phyloP scores from a whole-genome alignment of 37 sponge, comb jelly and placozoan species.

The Aplysina aerophoba region DNA sequence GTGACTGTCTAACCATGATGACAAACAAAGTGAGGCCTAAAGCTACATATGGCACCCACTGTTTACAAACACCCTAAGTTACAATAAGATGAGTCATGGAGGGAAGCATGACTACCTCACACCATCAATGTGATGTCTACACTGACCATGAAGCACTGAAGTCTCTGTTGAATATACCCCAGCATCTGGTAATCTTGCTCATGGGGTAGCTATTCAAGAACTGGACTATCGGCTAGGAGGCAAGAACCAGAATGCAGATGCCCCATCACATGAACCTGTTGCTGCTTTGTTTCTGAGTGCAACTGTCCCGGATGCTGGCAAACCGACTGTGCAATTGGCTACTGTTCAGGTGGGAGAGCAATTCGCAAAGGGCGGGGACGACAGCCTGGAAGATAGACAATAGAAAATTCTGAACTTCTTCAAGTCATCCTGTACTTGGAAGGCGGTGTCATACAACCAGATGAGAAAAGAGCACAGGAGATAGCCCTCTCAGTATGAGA shows the following conservation, averaged over 20 bases:
- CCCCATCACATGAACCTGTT: slow-evolving; percentile 11
- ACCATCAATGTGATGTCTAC: slow-evolving; percentile 40
- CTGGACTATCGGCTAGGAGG: slow-evolving; percentile 30
- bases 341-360: not conserved
- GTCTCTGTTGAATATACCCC: slow-evolving; percentile 33
- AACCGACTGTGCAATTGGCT: not conserved
- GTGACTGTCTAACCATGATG: no score
- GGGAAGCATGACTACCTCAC: no score
- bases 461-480: slow-evolving; percentile 17
- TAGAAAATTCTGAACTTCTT: slow-evolving; percentile 5
- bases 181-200: slow-evolving; percentile 39
- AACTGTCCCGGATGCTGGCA: no score
- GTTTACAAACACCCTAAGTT: no score
- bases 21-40: no score
- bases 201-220: slow-evolving; percentile 35
- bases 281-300: no score
- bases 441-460: slow-evolving; percentile 37
- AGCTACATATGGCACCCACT: no score
- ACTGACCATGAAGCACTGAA: slow-evolving; percentile 48
- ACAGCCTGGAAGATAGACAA: slow-evolving; percentile 5
- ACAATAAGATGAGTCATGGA: no score
- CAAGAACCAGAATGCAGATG: slow-evolving; percentile 37
- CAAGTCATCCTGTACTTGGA: slow-evolving; percentile 28
- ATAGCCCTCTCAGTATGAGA: slow-evolving; percentile 36
- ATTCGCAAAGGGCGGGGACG: slow-evolving; percentile 25